Percentiles rank a stretch among this genome's conserved stretches.
phyloP scores from a whole-genome alignment of 2,888 invertebrate species.

The Ormia ochracea region DNA sequence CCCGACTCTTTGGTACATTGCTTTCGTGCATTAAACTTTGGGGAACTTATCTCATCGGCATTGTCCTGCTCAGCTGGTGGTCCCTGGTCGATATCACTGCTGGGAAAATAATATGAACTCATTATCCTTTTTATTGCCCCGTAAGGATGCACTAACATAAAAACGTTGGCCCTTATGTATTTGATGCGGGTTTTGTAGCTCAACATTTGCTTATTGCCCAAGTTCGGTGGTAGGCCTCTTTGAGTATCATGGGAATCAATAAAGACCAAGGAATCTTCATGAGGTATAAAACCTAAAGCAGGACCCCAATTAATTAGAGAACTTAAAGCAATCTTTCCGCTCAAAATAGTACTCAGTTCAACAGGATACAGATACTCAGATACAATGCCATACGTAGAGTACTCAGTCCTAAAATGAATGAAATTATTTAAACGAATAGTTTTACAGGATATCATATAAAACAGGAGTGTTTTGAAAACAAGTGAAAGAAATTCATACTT shows the following conservation, averaged over 20 bases:
- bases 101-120: slow-evolving; percentile 86
- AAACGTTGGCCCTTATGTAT: slow-evolving; percentile 72
- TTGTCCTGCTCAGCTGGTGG: slow-evolving; percentile 81
- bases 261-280: slow-evolving; percentile 82
- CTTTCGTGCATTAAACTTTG: slow-evolving; percentile 80
- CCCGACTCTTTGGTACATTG: slow-evolving; percentile 82
- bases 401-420: slow-evolving; percentile 78
- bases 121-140: slow-evolving; percentile 85
- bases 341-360: slow-evolving; percentile 72
- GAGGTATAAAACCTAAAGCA: slow-evolving; percentile 81
- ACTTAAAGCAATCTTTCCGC: slow-evolving; percentile 78
- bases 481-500: too few relatives aligned
- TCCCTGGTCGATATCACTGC: slow-evolving; percentile 77
- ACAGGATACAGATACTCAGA: slow-evolving; percentile 82
- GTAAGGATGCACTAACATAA: slow-evolving; percentile 91
- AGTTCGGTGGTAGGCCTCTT: slow-evolving; percentile 74
- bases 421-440: too few relatives aligned
- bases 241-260: slow-evolving; percentile 94
- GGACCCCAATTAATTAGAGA: slow-evolving; percentile 75
- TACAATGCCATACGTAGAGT: slow-evolving; percentile 80
- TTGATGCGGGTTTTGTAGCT: slow-evolving; percentile 56
- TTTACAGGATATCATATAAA: too few relatives aligned
- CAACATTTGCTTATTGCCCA: slow-evolving; percentile 57
- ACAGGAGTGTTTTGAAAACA: too few relatives aligned
- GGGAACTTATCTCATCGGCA: slow-evolving; percentile 71